phyloP scores from a whole-genome alignment of 2,113 vertebrate genomes.

The Ctenomys sociabilis region DNA sequence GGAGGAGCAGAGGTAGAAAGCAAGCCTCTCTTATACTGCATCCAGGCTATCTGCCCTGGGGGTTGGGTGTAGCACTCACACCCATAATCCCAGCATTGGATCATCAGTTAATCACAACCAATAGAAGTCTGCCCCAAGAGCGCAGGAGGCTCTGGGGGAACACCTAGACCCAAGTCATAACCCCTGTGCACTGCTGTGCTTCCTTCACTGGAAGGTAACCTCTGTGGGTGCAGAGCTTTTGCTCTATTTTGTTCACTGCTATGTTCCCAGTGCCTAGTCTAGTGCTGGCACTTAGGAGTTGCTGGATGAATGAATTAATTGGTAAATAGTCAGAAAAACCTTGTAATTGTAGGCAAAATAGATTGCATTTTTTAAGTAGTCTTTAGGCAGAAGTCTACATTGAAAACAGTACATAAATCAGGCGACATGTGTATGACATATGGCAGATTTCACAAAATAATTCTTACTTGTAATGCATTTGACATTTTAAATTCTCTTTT shows the following conservation, averaged over 20 bases:
- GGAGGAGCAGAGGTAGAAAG: too few species aligned
- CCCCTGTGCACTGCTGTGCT: not conserved
- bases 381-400: not conserved
- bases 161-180: too few species aligned
- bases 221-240: not conserved
- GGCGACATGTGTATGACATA: not conserved
- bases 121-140: too few species aligned
- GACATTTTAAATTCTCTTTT: constrained; percentile 9
- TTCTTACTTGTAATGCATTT: not conserved
- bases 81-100: too few species aligned
- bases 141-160: too few species aligned
- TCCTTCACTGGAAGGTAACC: not conserved
- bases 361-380: not conserved
- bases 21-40: too few species aligned
- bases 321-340: not conserved
- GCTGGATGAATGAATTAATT: not conserved
- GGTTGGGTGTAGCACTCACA: too few species aligned
- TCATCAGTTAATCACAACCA: too few species aligned
- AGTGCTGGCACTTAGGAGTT: not conserved
- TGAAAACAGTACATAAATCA: constrained; percentile 37
- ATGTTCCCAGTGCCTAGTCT: not conserved
- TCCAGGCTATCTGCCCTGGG: too few species aligned
- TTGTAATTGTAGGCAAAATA: not conserved
- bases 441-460: constrained; percentile 31
- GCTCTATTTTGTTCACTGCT: not conserved